Base-by-base conservation (phyloP, 1,140 invertebrate species). In the Anadara kagoshimensis region DNA sequence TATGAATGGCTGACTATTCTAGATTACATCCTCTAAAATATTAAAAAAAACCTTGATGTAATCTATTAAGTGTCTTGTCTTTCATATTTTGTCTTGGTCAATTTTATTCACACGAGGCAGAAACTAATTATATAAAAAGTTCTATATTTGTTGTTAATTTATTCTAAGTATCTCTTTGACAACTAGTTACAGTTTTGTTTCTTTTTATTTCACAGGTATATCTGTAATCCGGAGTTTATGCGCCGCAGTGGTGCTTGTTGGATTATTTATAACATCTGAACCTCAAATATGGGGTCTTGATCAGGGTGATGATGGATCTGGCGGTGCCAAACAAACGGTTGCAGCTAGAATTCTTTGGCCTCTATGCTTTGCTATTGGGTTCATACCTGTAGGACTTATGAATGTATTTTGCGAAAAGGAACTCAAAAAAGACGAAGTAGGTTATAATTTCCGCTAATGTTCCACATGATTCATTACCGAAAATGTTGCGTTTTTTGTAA, bases 261-360 rank as follows among this genome's bases (percentile, higher is more conserved):
- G 70, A 14, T 24, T 83, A 12, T 80, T 83, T 29, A 67, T 81
- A 8, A 75, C 68, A 0, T 49, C 72, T n/a, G 81, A 81, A 51
- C 81, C 81, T 1, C 70, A 70, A n/a, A 78, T 81, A 16, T 81
- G 78, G 70, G 75, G 73, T 5, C 59, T 81, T 10, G 76, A 79
- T 18, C 69, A 63, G 7, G 77, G 63, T 43, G 56, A 43, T 1
- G 47, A 54, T 14, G 36, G 22, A 22, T 43, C 51, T 2, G 51
- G 67, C 16, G 43, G 24, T 0, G 24, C 58, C 2, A 26, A 61
- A 14, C 45, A 67, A 54, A 66, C 69, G 11, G 47, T 56, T 12
- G 14, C 51, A 2, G 47, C 44, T 0, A 72, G 72, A 72, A 75
- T 83, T 20, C 57, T 81, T 1, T 83, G 81, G 81, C 81, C 79